Evolutionary conservation across 1,140 invertebrate species (phyloP), one percentile per base, ranked within the genome.

Genomic region (Intoshia linei): DNA sequence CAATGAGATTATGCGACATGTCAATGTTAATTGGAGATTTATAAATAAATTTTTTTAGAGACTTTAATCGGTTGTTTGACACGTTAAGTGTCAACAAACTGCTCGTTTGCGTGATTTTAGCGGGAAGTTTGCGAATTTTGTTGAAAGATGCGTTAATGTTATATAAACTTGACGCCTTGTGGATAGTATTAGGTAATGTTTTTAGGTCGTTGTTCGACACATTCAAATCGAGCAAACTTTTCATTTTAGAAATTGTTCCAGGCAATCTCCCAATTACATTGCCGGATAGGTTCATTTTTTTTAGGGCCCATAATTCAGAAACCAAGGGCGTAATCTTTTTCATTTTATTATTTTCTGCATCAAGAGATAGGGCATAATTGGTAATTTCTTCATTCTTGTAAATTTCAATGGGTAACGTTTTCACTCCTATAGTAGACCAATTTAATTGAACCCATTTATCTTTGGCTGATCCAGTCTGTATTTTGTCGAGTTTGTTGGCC

Each of bases 381-480:
- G 40, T 40, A 6, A 53, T 39, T 31, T 55, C 52, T 37, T 55
- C 52, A 41, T 53, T 53, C 37, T 50, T 44, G 42, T 43, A 53
- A 13, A 54, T 47, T 35, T 55, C 50, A 3, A 44, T 24, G 3
- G 51, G 52, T 17, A 55, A 40, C 0, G 36, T 33, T 32, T 50
- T 52, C 13, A 35, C 37, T 24, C 25, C 36, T 14, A 30, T 39
- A 6, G 37, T 39, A 3, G 41, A 35, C 17, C 41, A 34, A 7
- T 19, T 22, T 18, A 42, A 30, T 15, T 42, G 25, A 23, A 25
- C 21, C n/a, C n/a, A n/a, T n/a, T n/a, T n/a, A n/a, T n/a, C n/a
- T n/a, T n/a, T n/a, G n/a, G n/a, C n/a, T 40, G 6, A 49, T 40
- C 15, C 38, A 20, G 4, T 29, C 19, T 25, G 35, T 33, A 20